Percentiles rank a stretch among this genome's conserved stretches.
Conservation (phyloP, 1,140 invertebrate genomes). For the Drosophila murphyi region DNA sequence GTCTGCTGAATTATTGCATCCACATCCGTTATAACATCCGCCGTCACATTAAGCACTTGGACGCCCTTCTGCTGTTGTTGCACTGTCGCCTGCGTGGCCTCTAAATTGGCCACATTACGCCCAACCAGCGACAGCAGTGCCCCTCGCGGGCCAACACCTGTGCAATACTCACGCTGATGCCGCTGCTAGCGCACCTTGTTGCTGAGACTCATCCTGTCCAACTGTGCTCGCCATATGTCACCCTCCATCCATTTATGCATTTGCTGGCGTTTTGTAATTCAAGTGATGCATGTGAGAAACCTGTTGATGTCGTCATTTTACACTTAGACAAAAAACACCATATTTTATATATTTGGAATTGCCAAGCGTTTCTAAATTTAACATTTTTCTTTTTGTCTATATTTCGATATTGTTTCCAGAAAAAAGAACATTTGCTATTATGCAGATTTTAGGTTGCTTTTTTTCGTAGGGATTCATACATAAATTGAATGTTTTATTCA, state of each 20-base stretch:
- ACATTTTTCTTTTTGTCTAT: not conserved
- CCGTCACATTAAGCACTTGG: conserved; percentile 55
- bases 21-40: conserved; percentile 91
- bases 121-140: conserved; percentile 89
- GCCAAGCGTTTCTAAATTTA: too few relatives aligned
- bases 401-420: too few relatives aligned
- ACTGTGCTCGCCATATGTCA: conserved; percentile 29
- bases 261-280: conserved; percentile 12
- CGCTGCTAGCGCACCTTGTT: conserved; percentile 93
- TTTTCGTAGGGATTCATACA: not conserved
- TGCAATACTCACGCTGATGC: conserved; percentile 93
- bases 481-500: not conserved
- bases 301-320: not conserved
- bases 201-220: conserved; percentile 68
- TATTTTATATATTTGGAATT: too few relatives aligned
- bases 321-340: not conserved
- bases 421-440: too few relatives aligned
- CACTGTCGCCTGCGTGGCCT: conserved; percentile 86
- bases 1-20: conserved; percentile 90
- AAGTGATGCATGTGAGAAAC: conserved; percentile 24
- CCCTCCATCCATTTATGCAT: conserved; percentile 45
- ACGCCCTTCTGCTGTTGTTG: conserved; percentile 43
- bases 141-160: conserved; percentile 90
- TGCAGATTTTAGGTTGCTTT: too few relatives aligned
- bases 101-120: conserved; percentile 88